Evolutionary conservation across 2,888 invertebrate genomes (phyloP).

Genomic region (Keiferia lycopersicella): DNA sequence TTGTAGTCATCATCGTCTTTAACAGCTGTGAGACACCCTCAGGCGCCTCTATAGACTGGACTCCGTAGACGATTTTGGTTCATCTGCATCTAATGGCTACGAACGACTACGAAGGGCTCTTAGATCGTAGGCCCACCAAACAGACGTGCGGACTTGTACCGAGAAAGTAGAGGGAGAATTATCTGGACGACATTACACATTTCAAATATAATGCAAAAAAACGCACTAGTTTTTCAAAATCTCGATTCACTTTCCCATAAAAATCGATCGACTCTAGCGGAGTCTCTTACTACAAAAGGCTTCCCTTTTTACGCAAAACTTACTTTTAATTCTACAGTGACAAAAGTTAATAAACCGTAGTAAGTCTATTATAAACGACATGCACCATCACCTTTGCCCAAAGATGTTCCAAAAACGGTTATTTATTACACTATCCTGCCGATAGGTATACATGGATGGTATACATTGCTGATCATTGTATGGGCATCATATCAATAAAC

Average conservation of each 20-base stretch:
- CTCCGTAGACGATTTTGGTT: too few relatives aligned
- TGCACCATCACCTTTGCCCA: slow-evolving; percentile 11
- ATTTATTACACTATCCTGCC: too few relatives aligned
- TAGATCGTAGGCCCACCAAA: too few relatives aligned
- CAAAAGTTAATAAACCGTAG: slow-evolving; percentile 12
- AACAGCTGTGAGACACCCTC: too few relatives aligned
- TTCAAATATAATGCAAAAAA: not conserved
- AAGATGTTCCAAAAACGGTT: not conserved
- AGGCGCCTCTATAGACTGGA: too few relatives aligned
- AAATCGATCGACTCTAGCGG: not conserved
- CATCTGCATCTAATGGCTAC: too few relatives aligned
- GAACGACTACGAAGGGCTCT: too few relatives aligned
- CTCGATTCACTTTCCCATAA: slow-evolving; percentile 5
- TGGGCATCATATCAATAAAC: too few relatives aligned
- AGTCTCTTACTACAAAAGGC: not conserved
- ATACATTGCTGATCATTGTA: not conserved
- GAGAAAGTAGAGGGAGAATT: too few relatives aligned
- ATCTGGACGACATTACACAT: too few relatives aligned
- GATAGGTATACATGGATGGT: too few relatives aligned
- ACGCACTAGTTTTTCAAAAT: not conserved
- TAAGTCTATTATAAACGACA: not conserved
- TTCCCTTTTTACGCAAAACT: not conserved
- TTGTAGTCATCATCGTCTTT: not conserved
- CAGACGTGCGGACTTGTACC: too few relatives aligned
- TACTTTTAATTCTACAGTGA: not conserved